Evolutionary conservation across 2,797 vertebrate genomes (phyloP), one percentile per base, ranked within the genome.

Genomic region (Tangara arthus): DNA sequence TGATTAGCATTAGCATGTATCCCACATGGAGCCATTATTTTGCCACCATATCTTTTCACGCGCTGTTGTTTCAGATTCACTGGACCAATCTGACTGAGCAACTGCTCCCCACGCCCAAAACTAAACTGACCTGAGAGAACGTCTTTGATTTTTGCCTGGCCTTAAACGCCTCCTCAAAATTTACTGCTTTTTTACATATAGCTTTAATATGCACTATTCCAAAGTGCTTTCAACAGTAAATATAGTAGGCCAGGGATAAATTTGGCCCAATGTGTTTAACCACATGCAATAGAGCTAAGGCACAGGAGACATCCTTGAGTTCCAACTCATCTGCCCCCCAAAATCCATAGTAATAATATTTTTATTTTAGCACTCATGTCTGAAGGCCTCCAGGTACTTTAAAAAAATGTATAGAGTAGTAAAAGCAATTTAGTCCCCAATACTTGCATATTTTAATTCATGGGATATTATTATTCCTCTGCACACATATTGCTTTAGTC

Each of bases 321-420:
- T 93, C 63, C 66, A 88, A 89, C 59, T 93, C 89, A 94, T 92
- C 87, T 92, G 60, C 87, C 85, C 85, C 91, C 64, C 75, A 53
- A 70, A 95, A 95, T 86, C 75, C 66, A 94, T 96, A 94, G 94
- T 94, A 96, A 97, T 94, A 94, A 94, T 89, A 93, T 95, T 95
- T 96, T 95, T 87, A 89, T 92, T 93, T 94, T 90, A 95, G 23
- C 39, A 73, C 34, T 89, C 55, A 32, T 82, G 96, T 79, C 90
- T 96, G 81, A 94, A 95, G 57, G 89, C 52, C 95, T 96, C 90
- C 71, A 87, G 85, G 61, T 80, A 95, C 91, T 95, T 96, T 84
- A 73, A 96, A 95, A 94, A 96, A 68, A 97, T 68, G 66, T 63
- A 72, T 63, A 88, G 73, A 80, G 68, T 77, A 90, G 66, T 93